Evolutionary conservation across 2,888 invertebrate genomes (phyloP), one percentile per base, ranked within the genome.

Genomic region (Nephrotoma flavescens): DNA sequence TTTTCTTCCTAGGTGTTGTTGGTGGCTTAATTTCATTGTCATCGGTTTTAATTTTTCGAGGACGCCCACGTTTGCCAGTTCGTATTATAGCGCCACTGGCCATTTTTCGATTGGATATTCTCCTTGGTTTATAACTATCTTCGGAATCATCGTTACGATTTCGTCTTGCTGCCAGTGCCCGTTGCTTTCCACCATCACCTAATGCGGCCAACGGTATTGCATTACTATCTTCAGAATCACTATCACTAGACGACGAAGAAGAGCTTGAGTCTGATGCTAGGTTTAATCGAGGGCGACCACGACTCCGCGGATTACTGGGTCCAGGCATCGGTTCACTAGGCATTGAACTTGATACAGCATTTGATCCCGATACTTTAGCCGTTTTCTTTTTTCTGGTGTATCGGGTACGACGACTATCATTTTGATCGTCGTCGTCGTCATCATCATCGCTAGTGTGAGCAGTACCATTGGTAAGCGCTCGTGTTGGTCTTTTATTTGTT

Each of bases 81-180:
- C 47, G 52, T 52, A 57, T 86, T 86, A 41, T 86, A 45, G 31
- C n/a, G 7, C 15, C 84, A 19, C 11, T 12, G 57, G 85, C 88
- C 87, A 89, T 90, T 52, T 41, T 90, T 86, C 91, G 42, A 42
- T 45, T 47, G 45, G 86, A 88, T 88, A 89, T 90, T 52, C 15
- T 90, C 86, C 91, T 92, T 7, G 93, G 93, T 87, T 92, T 93
- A 88, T 93, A 94, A 88, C 92, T 92, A 15, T 93, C 94, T 88
- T 93, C 93, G 0, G 94, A 93, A 89, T 93, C 93, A 87, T 92
- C 91, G 45, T 91, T 90, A 86, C 91, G 91, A 57, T 52, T 87
- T 84, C 86, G 42, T 9, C 86, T 86, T 9, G 71, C 86, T 15
- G 12, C 19, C 52, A 87, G 87, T 12, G 87, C 87, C 31, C 88